Percentiles rank a stretch among this genome's conserved stretches.
phyloP scores from a whole-genome alignment of 2,113 vertebrate genomes.

The Rhipidura dahli region DNA sequence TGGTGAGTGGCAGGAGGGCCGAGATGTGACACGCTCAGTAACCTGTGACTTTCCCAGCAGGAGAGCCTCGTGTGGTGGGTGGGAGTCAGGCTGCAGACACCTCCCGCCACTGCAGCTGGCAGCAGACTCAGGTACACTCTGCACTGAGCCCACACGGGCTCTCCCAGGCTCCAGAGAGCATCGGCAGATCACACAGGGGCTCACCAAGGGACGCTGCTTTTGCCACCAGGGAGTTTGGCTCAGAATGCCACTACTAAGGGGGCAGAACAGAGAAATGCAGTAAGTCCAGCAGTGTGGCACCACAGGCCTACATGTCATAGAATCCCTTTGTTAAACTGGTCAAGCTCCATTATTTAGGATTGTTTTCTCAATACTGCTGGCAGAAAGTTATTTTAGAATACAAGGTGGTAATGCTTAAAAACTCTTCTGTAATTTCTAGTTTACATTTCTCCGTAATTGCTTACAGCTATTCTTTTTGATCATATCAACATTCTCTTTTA shows the following conservation, averaged over 20 bases:
- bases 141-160: accelerated
- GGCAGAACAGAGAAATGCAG: background rate
- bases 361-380: background rate
- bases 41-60: background rate
- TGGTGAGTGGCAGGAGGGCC: background rate
- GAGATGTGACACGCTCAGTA: accelerated
- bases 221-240: background rate
- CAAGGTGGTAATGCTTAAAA: background rate
- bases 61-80: background rate
- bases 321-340: background rate
- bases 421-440: background rate
- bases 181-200: accelerated
- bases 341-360: background rate
- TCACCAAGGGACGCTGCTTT: accelerated
- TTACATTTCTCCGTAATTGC: background rate
- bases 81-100: background rate
- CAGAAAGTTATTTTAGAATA: background rate
- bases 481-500: background rate
- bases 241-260: background rate
- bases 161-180: background rate
- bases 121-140: accelerated
- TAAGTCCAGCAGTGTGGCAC: background rate
- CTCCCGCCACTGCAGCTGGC: background rate
- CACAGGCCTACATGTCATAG: background rate
- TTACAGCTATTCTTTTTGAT: background rate